Percentiles rank a stretch among this genome's conserved stretches.
Conservation (phyloP, 2,113 vertebrate species). For the Dicerorhinus sumatrensis region DNA sequence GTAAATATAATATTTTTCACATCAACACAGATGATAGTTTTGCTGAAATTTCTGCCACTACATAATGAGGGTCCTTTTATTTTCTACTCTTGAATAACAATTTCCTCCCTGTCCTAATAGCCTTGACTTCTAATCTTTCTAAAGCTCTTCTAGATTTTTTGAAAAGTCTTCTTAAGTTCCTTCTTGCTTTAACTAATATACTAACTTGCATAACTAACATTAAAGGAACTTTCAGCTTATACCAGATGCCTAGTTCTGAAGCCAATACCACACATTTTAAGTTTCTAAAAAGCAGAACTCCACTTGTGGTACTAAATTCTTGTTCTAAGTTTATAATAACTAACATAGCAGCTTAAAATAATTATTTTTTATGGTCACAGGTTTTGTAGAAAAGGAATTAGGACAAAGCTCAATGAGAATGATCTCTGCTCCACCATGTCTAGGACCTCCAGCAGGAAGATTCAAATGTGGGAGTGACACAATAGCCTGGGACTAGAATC, state of each 20-base stretch:
- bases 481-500: background rate
- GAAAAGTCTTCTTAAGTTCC: slow-evolving; percentile 22
- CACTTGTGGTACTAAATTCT: background rate
- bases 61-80: background rate
- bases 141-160: background rate
- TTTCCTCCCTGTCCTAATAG: background rate
- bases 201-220: background rate
- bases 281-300: background rate
- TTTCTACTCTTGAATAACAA: background rate
- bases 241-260: background rate
- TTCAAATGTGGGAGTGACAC: background rate
- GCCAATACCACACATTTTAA: background rate
- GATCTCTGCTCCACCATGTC: background rate
- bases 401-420: background rate
- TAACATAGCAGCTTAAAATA: slow-evolving; percentile 6
- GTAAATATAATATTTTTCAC: slow-evolving; percentile 48
- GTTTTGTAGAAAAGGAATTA: background rate
- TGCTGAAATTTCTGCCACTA: slow-evolving; percentile 1
- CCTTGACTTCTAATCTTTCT: slow-evolving; percentile 11
- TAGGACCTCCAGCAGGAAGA: background rate
- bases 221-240: background rate
- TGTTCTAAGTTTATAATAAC: background rate
- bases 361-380: background rate
- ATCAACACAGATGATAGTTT: background rate
- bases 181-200: background rate